phyloP scores from a whole-genome alignment of 2,797 vertebrate genomes.

The Arnoldichthys spilopterus region DNA sequence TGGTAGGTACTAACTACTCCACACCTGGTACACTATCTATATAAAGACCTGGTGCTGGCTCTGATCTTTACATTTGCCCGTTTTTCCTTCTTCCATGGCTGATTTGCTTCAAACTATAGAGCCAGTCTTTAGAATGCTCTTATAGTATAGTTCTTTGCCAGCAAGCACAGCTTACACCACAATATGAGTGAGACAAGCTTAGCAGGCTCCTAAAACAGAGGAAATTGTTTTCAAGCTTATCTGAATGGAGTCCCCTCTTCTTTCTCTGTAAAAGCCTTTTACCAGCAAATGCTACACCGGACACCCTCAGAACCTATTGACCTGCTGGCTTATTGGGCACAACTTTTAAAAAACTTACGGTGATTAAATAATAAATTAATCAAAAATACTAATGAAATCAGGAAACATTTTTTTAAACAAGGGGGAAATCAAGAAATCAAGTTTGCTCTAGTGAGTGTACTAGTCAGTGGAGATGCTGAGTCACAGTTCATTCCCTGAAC shows the following conservation, averaged over 20 bases:
- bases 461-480: conserved; percentile 7
- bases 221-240: background rate
- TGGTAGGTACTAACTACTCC: no score
- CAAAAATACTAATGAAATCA: background rate
- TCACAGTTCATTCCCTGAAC: conserved; percentile 38
- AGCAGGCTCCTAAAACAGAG: background rate
- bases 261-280: background rate
- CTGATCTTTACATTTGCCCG: no score
- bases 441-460: background rate
- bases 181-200: background rate
- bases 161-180: background rate
- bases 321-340: background rate
- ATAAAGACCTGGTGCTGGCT: no score
- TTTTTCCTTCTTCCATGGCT: no score
- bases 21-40: no score
- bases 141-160: background rate
- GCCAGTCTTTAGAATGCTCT: no score
- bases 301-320: background rate
- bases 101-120: no score
- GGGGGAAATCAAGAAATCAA: background rate
- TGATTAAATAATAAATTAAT: background rate
- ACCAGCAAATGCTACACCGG: background rate
- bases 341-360: background rate
- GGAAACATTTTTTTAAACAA: background rate
- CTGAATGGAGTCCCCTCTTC: background rate